A percentile compares a stretch with the other conserved stretches of the same genome.
Evolutionary conservation across 2,113 vertebrate genomes (phyloP).

Genomic region (Melanocharis versteri): DNA sequence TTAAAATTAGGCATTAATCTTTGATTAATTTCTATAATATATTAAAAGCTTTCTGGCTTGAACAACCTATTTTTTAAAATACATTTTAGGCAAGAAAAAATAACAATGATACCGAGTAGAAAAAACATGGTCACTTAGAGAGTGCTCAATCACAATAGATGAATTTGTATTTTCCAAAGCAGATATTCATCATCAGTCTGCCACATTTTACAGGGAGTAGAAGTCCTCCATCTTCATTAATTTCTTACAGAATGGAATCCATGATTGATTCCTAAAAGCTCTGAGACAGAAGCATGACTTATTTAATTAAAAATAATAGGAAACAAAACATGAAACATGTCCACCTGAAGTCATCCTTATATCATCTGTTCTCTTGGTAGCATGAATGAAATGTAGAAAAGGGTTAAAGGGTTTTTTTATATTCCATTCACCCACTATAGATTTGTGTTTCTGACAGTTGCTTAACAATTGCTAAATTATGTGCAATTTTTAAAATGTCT

Average conservation of each 20-base stretch:
- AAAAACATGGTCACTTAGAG: fast-evolving
- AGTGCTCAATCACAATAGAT: neutral
- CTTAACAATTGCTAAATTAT: neutral
- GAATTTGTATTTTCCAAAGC: neutral
- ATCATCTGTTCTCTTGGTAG: neutral
- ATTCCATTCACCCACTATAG: neutral
- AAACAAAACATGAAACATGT: neutral
- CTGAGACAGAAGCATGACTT: neutral
- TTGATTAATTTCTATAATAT: neutral
- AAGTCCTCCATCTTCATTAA: neutral
- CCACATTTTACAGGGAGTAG: neutral
- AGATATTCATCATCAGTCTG: neutral
- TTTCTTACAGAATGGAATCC: neutral
- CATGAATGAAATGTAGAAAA: neutral
- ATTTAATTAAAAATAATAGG: neutral
- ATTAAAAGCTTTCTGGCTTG: neutral
- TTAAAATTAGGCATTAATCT: neutral
- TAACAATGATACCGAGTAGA: neutral
- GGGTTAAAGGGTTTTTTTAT: neutral
- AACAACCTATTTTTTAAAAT: neutral
- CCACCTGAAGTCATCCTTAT: neutral
- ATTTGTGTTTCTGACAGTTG: neutral
- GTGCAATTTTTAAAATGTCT: neutral
- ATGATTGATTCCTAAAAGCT: neutral
- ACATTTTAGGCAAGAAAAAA: neutral